phyloP scores from a whole-genome alignment of 1,140 invertebrate species.

The Pachypsylla venusta region DNA sequence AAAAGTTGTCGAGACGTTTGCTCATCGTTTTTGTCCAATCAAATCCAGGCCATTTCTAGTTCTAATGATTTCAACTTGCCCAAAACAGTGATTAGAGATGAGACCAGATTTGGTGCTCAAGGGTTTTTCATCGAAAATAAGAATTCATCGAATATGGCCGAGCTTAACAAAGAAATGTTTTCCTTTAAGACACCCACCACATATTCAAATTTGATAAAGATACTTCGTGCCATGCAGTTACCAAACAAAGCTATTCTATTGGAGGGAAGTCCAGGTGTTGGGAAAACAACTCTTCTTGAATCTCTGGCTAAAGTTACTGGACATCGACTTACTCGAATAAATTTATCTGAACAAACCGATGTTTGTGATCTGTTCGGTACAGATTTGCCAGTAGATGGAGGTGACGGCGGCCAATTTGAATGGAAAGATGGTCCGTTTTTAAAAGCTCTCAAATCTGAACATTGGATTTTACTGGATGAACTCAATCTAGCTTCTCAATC shows the following conservation, averaged over 20 bases:
- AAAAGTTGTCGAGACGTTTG: neutral
- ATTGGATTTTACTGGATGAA: conserved; percentile 98
- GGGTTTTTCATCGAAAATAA: neutral
- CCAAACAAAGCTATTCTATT: conserved; percentile 75
- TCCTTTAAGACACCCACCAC: conserved; percentile 72
- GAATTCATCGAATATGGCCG: neutral
- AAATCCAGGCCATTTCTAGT: neutral
- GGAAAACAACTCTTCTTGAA: conserved; percentile 88
- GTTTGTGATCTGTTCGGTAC: conserved; percentile 95
- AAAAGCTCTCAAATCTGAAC: conserved; percentile 74
- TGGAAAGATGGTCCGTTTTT: conserved; percentile 95
- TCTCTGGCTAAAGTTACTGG: conserved; percentile 78
- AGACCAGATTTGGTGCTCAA: neutral
- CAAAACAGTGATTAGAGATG: neutral
- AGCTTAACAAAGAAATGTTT: conserved; percentile 34
- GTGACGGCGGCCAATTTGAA: conserved; percentile 65
- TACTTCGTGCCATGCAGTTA: conserved; percentile 77
- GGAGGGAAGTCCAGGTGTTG: conserved; percentile 96
- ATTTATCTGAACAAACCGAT: conserved; percentile 98
- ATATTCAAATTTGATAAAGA: conserved; percentile 59
- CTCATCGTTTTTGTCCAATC: neutral
- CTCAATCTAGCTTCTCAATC: conserved; percentile 96
- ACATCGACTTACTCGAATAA: conserved; percentile 70
- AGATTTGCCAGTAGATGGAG: conserved; percentile 88
- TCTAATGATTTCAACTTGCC: neutral